A percentile compares a stretch with the other conserved stretches of the same genome.
These are phyloP conservation scores for Cheracebus regulus DNA, from an alignment of 2,797 vertebrate genomes.

Conservation along the genomic window DNA sequence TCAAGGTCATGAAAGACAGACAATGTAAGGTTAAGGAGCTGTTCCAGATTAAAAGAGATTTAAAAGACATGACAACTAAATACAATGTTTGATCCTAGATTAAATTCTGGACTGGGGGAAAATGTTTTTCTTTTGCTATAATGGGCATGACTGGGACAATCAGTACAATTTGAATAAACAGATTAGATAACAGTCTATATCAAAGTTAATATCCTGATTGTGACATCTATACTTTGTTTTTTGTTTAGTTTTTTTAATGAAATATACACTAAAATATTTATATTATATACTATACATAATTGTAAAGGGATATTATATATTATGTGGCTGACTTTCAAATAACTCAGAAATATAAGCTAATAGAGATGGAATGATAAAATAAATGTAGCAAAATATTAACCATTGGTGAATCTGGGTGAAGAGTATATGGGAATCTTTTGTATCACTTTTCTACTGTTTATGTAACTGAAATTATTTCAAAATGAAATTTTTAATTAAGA, in stretches of 20 bases:
- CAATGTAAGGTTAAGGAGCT: slow-evolving; percentile 34
- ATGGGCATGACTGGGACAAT: background rate
- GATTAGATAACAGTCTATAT: background rate
- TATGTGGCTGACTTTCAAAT: slow-evolving; percentile 9
- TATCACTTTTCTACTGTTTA: slow-evolving; percentile 20
- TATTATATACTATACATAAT: background rate
- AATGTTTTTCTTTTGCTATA: slow-evolving; percentile 45
- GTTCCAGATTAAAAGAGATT: slow-evolving; percentile 53
- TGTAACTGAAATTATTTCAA: slow-evolving; percentile 27
- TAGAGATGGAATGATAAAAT: background rate
- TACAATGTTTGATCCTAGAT: slow-evolving; percentile 50
- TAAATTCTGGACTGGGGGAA: background rate
- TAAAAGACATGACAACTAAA: slow-evolving; percentile 58
- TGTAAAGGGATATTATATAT: background rate
- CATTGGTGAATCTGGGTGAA: background rate
- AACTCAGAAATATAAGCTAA: background rate
- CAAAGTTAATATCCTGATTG: slow-evolving; percentile 21
- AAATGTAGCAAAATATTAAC: slow-evolving; percentile 33
- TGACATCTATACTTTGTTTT: background rate
- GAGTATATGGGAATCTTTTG: background rate
- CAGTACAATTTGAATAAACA: slow-evolving; percentile 42
- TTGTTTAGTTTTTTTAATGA: background rate
- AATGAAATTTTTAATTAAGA: slow-evolving; percentile 32
- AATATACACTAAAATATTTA: slow-evolving; percentile 14
- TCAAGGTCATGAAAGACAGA: slow-evolving; percentile 59